These are phyloP conservation scores for Eupithecia pulchellata DNA, from an alignment of 2,888 invertebrate species.

Conservation along the genomic window DNA sequence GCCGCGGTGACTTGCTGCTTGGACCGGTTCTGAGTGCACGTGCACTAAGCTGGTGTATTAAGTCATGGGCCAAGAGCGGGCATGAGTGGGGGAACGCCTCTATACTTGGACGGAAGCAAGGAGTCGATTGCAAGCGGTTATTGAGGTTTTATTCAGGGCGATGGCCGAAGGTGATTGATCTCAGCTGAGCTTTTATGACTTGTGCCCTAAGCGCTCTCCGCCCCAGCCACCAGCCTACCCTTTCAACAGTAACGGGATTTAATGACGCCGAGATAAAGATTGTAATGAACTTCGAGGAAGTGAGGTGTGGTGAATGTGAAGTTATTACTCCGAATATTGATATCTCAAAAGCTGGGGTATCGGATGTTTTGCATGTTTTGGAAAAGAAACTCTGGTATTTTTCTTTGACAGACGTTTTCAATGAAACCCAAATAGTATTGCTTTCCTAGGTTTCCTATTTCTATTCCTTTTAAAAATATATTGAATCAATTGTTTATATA, in stretches of 20 bases:
- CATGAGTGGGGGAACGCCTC: conserved; percentile 19
- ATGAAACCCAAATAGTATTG: conserved; percentile 4
- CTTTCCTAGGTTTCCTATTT: neutral
- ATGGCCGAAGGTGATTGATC: conserved; percentile 55
- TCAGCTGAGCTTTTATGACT: conserved; percentile 46
- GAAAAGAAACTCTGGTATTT: neutral
- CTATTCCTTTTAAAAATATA: neutral
- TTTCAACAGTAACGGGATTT: conserved; percentile 54
- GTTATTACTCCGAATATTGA: conserved; percentile 38
- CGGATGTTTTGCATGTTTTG: conserved; percentile 15
- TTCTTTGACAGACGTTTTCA: conserved; percentile 13
- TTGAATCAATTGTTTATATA: neutral
- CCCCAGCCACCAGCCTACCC: conserved; percentile 46
- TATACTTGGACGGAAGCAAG: conserved; percentile 25
- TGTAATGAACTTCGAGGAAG: conserved; percentile 44
- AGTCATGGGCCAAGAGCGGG: conserved; percentile 46
- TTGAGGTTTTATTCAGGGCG: conserved; percentile 51
- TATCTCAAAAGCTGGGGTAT: conserved; percentile 14
- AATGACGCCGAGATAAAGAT: conserved; percentile 50
- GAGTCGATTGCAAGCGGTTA: conserved; percentile 53
- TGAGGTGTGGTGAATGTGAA: conserved; percentile 34
- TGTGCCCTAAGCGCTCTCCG: conserved; percentile 43
- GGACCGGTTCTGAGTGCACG: conserved; percentile 60
- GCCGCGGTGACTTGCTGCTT: conserved; percentile 30
- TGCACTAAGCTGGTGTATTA: conserved; percentile 47